These are phyloP conservation scores for Zele albiditarsus DNA, from an alignment of 2,888 invertebrate species.

Conservation along the genomic window DNA sequence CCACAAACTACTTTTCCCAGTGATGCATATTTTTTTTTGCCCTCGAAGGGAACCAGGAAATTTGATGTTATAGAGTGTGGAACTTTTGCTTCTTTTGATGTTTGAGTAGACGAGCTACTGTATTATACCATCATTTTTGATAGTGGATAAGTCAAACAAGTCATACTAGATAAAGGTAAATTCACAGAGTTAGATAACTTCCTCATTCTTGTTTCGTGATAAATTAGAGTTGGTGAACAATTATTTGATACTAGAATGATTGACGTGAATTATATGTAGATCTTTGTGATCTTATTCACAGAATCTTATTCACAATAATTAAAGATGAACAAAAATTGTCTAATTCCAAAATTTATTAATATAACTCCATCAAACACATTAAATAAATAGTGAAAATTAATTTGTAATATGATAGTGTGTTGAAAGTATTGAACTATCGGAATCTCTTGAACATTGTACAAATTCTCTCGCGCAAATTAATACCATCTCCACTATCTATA, in stretches of 20 bases:
- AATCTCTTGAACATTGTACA: background rate
- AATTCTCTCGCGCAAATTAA: constrained; percentile 39
- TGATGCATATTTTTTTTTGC: background rate
- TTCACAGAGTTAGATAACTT: constrained; percentile 29
- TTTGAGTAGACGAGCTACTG: background rate
- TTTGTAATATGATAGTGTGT: background rate
- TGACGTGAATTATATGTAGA: too few species aligned
- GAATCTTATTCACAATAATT: too few species aligned
- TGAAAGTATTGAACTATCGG: background rate
- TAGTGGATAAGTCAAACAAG: constrained; percentile 41
- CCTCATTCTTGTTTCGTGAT: background rate
- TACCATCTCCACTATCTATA: constrained; percentile 36
- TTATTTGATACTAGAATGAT: background rate
- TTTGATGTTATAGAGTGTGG: background rate
- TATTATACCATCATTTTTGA: background rate
- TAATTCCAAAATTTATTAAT: too few species aligned
- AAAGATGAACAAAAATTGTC: too few species aligned
- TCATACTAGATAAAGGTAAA: constrained; percentile 27
- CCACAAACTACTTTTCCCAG: background rate
- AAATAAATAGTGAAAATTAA: background rate
- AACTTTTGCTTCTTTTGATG: constrained; percentile 3
- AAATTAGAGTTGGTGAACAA: background rate
- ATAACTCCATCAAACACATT: too few species aligned
- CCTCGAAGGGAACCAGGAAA: background rate
- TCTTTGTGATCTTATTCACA: too few species aligned